Evolutionary conservation across 1,140 invertebrate species (phyloP), one percentile per base, ranked within the genome.

Genomic region (Parasteatoda tepidariorum): DNA sequence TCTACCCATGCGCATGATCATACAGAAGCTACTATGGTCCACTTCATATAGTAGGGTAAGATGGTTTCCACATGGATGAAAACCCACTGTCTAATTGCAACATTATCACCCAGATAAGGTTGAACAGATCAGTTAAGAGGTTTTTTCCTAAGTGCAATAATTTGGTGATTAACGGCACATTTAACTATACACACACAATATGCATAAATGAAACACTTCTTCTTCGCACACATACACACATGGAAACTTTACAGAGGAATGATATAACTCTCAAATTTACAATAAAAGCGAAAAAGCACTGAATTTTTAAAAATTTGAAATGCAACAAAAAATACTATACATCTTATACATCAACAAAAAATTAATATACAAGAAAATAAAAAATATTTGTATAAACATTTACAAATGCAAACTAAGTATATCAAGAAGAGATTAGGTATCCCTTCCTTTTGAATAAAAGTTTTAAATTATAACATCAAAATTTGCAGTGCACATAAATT

Each of bases 11-110:
- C 78, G 78, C 78, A 70, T 5, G 48, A 31, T 82, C 78, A 70
- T 82, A 68, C 67, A 82, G 78, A 82, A 71, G 61, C 78, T 82
- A 82, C 78, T 82, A 82, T 82, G 76, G 61, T 68, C 62, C 22
- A 22, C 57, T 57, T 57, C 26, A 30, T 59, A 26, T 71, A 71
- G 78, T 67, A 68, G 54, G 55, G 15, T 68, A 48, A 82, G 78
- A 82, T 54, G 62, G 66, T 18, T n/a, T n/a, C 61, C 78, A 82
- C 78, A 82, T 48, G 55, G 31, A 55, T 31, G 15, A 82, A 79
- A 82, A 78, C 78, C 66, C 57, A 82, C 78, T 22, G 55, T 62
- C 78, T 82, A 82, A 82, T 4, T 61, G 26, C 78, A 82, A 26
- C 78, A 82, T 82, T 82, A 70, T 82, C 78, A 22, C 22, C 15